Conservation (phyloP, 1,140 invertebrate genomes). For the Pomacea maculata region DNA sequence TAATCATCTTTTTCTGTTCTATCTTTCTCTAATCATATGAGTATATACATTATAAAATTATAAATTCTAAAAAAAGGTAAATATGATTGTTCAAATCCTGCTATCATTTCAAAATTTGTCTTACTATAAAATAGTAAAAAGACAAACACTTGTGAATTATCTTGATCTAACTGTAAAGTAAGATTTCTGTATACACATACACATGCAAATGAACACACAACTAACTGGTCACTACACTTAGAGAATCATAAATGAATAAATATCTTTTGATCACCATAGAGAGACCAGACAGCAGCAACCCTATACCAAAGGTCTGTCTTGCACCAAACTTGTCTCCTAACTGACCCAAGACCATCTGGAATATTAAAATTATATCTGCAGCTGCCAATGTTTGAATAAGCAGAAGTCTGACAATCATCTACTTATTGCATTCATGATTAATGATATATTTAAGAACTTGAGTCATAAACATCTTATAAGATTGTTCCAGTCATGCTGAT, state of each 20-base stretch:
- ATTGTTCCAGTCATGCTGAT: background rate
- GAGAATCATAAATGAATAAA: background rate
- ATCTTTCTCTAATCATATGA: background rate
- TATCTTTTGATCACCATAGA: slow-evolving; percentile 62
- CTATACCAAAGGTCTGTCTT: slow-evolving; percentile 64
- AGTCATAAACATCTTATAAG: background rate
- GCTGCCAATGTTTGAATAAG: background rate
- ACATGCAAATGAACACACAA: background rate
- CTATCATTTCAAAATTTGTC: too few species aligned
- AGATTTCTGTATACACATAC: background rate
- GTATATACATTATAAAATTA: too few species aligned
- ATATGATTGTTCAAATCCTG: too few species aligned
- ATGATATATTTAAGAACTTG: background rate
- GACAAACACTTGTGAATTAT: too few species aligned
- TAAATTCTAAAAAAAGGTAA: too few species aligned
- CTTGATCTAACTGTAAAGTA: too few species aligned
- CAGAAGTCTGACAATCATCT: background rate
- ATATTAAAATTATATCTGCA: slow-evolving; percentile 14
- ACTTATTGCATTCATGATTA: background rate
- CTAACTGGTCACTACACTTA: background rate
- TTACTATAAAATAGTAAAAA: too few species aligned
- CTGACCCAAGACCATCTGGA: slow-evolving; percentile 64
- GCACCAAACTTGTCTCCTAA: slow-evolving; percentile 67
- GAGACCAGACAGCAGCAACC: slow-evolving; percentile 64
- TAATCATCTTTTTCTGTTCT: background rate